These are phyloP conservation scores for Andrena hattorfiana DNA, from an alignment of 2,888 invertebrate genomes.

Conservation along the genomic window DNA sequence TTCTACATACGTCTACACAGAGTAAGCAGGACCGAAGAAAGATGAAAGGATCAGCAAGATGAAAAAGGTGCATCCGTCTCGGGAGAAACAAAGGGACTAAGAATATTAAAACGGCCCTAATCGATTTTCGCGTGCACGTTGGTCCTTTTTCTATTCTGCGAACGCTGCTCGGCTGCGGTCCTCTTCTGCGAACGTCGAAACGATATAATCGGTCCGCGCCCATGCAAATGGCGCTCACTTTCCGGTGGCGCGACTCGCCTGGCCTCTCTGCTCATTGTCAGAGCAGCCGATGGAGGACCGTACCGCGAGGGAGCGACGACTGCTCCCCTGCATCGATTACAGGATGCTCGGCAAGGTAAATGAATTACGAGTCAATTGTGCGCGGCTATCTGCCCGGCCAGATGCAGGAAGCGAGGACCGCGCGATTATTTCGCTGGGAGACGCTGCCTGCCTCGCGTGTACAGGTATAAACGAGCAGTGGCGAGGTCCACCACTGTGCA, in stretches of 20 bases:
- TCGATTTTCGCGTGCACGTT: constrained; percentile 32
- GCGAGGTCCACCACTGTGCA: too few species aligned
- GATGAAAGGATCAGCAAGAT: background rate
- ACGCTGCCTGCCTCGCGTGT: background rate
- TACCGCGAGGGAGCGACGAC: constrained; percentile 42
- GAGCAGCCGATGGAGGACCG: constrained; percentile 22
- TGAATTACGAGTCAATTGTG: constrained; percentile 69
- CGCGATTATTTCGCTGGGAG: background rate
- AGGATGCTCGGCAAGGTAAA: constrained; percentile 57
- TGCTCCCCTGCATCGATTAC: constrained; percentile 54
- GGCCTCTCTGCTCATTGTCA: constrained; percentile 53
- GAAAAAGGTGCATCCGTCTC: constrained; percentile 16
- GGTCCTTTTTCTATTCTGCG: constrained; percentile 4
- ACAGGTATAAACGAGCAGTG: background rate
- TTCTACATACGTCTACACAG: background rate
- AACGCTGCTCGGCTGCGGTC: background rate
- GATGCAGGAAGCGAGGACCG: constrained; percentile 32
- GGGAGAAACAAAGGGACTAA: background rate
- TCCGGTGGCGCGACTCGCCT: constrained; percentile 8
- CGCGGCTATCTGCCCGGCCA: constrained; percentile 39
- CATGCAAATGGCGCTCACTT: constrained; percentile 57
- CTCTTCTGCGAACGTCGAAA: constrained; percentile 10
- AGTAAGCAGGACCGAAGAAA: background rate
- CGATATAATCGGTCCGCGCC: constrained; percentile 52
- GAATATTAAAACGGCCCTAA: constrained; percentile 41